phyloP scores from a whole-genome alignment of 2,113 vertebrate genomes.

The Cariama cristata region DNA sequence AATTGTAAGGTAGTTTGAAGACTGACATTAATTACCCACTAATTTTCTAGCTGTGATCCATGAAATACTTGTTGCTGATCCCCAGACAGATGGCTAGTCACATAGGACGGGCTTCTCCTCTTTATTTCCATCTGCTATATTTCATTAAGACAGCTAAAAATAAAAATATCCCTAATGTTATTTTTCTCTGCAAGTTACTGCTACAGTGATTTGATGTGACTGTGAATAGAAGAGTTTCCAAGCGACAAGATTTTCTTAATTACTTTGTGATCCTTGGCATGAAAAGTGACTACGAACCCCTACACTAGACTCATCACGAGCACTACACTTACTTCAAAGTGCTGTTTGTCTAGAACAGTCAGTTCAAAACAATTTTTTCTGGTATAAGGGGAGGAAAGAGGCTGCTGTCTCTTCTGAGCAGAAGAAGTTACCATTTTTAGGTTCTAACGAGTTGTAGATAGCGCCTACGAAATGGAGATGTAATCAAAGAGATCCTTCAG shows the following conservation, averaged over 20 bases:
- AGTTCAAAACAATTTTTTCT: not conserved
- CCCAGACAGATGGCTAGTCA: conserved; percentile 66
- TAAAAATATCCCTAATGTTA: conserved; percentile 56
- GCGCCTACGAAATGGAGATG: not conserved
- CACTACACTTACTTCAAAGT: not conserved
- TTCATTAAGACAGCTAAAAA: conserved; percentile 67
- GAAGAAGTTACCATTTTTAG: conserved; percentile 4
- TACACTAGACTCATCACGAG: conserved; percentile 8
- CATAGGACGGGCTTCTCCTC: conserved; percentile 35
- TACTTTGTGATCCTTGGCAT: conserved; percentile 33
- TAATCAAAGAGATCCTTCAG: not conserved
- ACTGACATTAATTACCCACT: conserved; percentile 51
- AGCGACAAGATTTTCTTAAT: conserved; percentile 47
- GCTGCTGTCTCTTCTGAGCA: not conserved
- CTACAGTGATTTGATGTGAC: not conserved
- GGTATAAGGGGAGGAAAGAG: not conserved
- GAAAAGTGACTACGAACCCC: conserved; percentile 9
- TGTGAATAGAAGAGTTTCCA: conserved; percentile 47
- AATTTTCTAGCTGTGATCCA: conserved; percentile 46
- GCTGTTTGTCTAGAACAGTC: not conserved
- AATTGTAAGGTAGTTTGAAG: conserved; percentile 7
- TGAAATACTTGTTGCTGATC: conserved; percentile 49
- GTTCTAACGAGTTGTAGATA: not conserved
- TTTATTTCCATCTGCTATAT: conserved; percentile 69
- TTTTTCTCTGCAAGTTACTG: conserved; percentile 50